These are phyloP conservation scores for Scaptomyza polygonia DNA, from an alignment of 2,888 invertebrate species.

Conservation along the genomic window DNA sequence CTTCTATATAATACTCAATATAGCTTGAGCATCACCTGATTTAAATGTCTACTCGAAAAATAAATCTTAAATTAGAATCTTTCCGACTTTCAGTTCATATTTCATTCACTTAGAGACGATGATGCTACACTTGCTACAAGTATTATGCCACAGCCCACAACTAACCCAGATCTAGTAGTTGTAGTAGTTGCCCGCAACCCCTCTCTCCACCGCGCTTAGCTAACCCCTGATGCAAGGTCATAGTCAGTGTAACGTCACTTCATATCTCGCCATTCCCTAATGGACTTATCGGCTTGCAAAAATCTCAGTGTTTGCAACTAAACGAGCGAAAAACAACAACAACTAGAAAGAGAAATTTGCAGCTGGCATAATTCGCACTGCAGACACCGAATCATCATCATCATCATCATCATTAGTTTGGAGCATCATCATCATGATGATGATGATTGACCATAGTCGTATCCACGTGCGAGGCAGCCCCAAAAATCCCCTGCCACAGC, in stretches of 20 bases:
- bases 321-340: conserved; percentile 44
- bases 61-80: conserved; percentile 3
- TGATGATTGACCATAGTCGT: conserved; percentile 39
- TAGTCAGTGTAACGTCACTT: conserved; percentile 55
- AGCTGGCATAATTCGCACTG: conserved; percentile 59
- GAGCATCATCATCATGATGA: conserved; percentile 7
- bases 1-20: not conserved
- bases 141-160: conserved; percentile 23
- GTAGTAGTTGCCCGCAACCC: too few relatives aligned
- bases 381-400: conserved; percentile 41
- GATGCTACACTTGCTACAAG: not conserved
- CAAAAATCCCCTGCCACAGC: conserved; percentile 32
- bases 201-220: not conserved
- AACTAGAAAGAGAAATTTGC: conserved; percentile 6
- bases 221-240: conserved; percentile 48
- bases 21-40: not conserved
- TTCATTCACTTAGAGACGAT: not conserved
- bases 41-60: not conserved
- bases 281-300: conserved; percentile 65
- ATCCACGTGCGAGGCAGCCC: conserved; percentile 69
- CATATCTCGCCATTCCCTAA: conserved; percentile 51
- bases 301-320: conserved; percentile 62
- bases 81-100: not conserved
- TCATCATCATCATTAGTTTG: conserved; percentile 13
- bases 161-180: conserved; percentile 52